Conservation (phyloP, 2,797 vertebrate genomes). For the Onychomys arenicola region DNA sequence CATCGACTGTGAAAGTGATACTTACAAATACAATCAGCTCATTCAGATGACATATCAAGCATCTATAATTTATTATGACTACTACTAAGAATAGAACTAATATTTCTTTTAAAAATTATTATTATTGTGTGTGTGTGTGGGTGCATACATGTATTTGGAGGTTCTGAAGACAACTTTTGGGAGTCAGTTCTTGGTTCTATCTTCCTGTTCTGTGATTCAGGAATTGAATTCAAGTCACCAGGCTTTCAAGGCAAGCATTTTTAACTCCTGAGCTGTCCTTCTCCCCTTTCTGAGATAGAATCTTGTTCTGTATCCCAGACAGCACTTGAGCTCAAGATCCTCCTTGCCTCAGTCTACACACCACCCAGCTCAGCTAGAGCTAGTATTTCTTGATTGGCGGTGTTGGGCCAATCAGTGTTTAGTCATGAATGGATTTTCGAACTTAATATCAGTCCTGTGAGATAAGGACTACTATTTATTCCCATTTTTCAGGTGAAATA, state of each 20-base stretch:
- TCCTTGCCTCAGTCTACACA: neutral
- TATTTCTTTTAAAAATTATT: neutral
- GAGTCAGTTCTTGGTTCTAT: neutral
- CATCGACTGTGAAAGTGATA: neutral
- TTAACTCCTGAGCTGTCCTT: neutral
- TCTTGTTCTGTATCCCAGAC: neutral
- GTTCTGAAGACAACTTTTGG: neutral
- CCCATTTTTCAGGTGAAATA: neutral
- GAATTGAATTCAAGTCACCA: neutral
- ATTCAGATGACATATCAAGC: neutral
- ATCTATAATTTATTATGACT: neutral
- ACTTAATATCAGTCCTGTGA: neutral
- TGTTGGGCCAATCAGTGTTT: neutral
- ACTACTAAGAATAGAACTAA: neutral
- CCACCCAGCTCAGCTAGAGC: neutral
- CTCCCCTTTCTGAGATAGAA: neutral
- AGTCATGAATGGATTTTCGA: neutral
- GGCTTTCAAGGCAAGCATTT: neutral
- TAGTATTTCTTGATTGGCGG: neutral
- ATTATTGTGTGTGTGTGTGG: neutral
- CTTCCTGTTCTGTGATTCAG: neutral
- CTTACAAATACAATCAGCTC: neutral
- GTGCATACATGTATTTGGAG: neutral
- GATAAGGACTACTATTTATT: neutral
- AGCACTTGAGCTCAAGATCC: neutral